These are phyloP conservation scores for Sturmia bella DNA, from an alignment of 2,888 invertebrate genomes.

Conservation along the genomic window DNA sequence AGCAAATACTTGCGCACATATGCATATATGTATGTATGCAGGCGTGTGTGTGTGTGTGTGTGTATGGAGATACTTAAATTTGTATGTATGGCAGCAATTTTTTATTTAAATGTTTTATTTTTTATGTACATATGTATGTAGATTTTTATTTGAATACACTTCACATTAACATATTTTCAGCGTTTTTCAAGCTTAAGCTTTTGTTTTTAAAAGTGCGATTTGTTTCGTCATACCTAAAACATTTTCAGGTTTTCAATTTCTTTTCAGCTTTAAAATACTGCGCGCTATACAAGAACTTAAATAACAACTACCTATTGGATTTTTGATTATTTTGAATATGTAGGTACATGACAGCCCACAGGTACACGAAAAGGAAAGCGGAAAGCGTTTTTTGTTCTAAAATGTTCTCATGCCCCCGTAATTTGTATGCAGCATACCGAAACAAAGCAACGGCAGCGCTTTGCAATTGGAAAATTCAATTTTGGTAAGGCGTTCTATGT, in stretches of 20 bases:
- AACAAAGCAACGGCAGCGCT: no score
- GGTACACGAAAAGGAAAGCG: no score
- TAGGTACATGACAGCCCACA: no score
- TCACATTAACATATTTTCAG: conserved; percentile 58
- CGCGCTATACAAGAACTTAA: not conserved
- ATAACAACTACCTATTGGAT: not conserved
- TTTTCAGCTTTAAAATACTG: conserved; percentile 50
- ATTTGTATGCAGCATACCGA: no score
- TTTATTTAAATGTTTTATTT: not conserved
- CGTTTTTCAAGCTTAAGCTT: conserved; percentile 50
- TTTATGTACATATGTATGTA: not conserved
- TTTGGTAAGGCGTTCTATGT: no score
- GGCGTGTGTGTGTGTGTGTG: not conserved
- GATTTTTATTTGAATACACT: conserved; percentile 35
- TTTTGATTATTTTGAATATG: not conserved
- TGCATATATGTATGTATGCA: not conserved
- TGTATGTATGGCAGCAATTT: no score
- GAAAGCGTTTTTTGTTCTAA: no score
- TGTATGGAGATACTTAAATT: not conserved
- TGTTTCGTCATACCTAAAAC: conserved; percentile 58
- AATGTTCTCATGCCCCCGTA: no score
- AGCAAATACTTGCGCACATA: not conserved
- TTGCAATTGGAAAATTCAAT: no score
- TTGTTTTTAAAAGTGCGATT: conserved; percentile 44
- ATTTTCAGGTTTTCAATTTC: conserved; percentile 62